phyloP scores from a whole-genome alignment of 1,140 invertebrate species.

The Planococcus citri region DNA sequence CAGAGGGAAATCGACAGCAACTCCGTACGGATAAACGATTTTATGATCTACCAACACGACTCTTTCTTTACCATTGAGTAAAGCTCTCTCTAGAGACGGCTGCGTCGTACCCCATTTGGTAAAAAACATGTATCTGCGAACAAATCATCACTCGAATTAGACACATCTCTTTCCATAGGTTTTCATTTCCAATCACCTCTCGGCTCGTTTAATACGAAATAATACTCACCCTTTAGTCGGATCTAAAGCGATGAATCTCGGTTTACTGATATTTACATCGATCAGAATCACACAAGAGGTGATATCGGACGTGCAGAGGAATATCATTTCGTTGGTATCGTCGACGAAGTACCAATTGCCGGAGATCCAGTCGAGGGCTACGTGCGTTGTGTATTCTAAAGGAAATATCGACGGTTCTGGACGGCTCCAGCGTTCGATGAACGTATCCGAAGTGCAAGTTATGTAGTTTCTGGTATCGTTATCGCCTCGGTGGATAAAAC shows the following conservation, averaged over 20 bases:
- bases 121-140: slow-evolving; percentile 55
- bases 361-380: slow-evolving; percentile 74
- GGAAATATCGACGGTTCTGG: slow-evolving; percentile 43
- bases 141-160: neutral
- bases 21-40: slow-evolving; percentile 58
- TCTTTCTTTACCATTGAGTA: slow-evolving; percentile 45
- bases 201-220: no score
- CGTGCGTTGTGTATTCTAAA: slow-evolving; percentile 46
- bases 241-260: slow-evolving; percentile 66
- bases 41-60: slow-evolving; percentile 42
- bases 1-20: slow-evolving; percentile 57
- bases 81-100: slow-evolving; percentile 47
- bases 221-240: slow-evolving; percentile 54
- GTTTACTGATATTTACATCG: slow-evolving; percentile 54
- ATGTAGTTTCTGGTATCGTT: slow-evolving; percentile 36
- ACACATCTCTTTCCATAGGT: neutral
- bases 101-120: slow-evolving; percentile 54
- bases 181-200: no score
- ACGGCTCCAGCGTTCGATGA: slow-evolving; percentile 42
- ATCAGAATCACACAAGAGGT: slow-evolving; percentile 51
- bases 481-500: slow-evolving; percentile 50
- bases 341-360: slow-evolving; percentile 78
- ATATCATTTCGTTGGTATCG: slow-evolving; percentile 54
- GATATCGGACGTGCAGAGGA: slow-evolving; percentile 50
- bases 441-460: slow-evolving; percentile 48